phyloP scores from a whole-genome alignment of 2,113 vertebrate species.

The Plotosus lineatus region DNA sequence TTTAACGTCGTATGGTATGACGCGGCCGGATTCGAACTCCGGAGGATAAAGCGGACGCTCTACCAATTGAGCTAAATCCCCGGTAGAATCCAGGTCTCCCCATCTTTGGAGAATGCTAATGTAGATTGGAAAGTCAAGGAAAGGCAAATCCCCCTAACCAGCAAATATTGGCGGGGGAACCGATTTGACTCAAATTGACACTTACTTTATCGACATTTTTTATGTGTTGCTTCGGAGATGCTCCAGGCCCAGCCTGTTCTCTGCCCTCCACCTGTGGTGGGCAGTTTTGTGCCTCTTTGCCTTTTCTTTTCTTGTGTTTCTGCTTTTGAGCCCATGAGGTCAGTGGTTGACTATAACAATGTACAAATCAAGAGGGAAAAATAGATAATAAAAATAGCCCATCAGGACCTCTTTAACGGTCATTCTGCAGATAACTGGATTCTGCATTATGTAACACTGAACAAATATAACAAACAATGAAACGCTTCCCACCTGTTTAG shows the following conservation, averaged over 20 bases:
- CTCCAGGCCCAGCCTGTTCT: conserved; percentile 47
- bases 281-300: conserved; percentile 48
- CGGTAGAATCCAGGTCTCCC: no score
- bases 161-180: no score
- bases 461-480: neutral
- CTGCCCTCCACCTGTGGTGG: conserved; percentile 52
- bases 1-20: no score
- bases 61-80: no score
- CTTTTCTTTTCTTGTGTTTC: conserved; percentile 78
- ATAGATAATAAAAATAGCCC: no score
- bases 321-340: conserved; percentile 93
- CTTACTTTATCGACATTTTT: conserved; percentile 44
- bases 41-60: no score
- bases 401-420: neutral
- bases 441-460: neutral
- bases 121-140: no score
- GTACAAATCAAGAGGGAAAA: neutral
- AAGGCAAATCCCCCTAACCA: no score
- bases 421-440: neutral
- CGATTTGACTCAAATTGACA: neutral
- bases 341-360: conserved; percentile 69
- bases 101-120: no score
- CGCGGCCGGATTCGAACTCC: no score
- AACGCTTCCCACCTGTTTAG: conserved; percentile 36
- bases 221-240: conserved; percentile 31